Evolutionary conservation across 2,888 invertebrate species (phyloP).

Genomic region (Villa cingulata): DNA sequence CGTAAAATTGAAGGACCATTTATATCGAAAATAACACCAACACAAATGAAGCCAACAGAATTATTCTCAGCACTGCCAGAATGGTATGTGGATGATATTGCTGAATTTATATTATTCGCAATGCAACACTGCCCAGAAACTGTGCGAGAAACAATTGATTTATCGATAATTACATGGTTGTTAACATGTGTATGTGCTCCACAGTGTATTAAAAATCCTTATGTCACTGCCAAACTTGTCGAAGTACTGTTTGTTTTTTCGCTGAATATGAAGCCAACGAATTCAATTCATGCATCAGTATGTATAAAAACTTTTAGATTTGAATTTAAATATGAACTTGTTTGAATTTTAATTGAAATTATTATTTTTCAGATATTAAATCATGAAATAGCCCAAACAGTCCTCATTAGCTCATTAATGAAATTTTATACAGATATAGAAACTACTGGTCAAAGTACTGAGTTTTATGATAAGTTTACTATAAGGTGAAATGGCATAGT

Average conservation of each 20-base stretch:
- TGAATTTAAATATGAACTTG: background rate
- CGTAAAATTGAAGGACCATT: conserved; percentile 38
- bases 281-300: conserved; percentile 26
- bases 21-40: conserved; percentile 41
- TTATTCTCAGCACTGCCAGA: conserved; percentile 87
- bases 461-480: conserved; percentile 98
- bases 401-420: conserved; percentile 83
- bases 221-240: conserved; percentile 90
- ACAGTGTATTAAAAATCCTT: conserved; percentile 88
- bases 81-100: conserved; percentile 95
- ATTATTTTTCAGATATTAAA: conserved; percentile 52
- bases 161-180: conserved; percentile 75
- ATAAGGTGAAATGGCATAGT: conserved; percentile 47
- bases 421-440: conserved; percentile 98
- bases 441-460: conserved; percentile 92
- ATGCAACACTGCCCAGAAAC: conserved; percentile 69
- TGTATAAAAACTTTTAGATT: conserved; percentile 10
- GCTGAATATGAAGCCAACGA: conserved; percentile 46
- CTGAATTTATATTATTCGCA: conserved; percentile 86
- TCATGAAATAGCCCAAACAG: conserved; percentile 68
- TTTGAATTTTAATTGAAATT: conserved; percentile 3
- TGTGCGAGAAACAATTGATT: conserved; percentile 63
- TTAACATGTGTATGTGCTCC: conserved; percentile 81
- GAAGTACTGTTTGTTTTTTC: conserved; percentile 76
- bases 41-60: conserved; percentile 48